phyloP scores from a whole-genome alignment of 1,140 invertebrate species.

The Drosophila persimilis region DNA sequence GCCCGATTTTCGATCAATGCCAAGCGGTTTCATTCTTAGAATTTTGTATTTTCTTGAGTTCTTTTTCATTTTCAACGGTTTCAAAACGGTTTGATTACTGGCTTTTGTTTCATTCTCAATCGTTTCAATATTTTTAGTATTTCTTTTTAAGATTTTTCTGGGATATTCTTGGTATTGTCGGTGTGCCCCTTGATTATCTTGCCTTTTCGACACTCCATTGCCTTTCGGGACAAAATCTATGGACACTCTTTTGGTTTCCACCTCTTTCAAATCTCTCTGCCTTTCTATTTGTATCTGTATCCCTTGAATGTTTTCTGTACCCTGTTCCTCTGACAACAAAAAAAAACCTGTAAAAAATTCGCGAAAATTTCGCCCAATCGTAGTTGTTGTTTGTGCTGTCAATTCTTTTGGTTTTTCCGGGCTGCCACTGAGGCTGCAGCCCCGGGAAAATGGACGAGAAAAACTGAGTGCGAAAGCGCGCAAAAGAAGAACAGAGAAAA shows the following conservation, averaged over 20 bases:
- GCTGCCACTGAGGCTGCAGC: not conserved
- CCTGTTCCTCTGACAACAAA: not conserved
- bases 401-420: constrained; percentile 8
- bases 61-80: too few relatives aligned
- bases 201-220: too few relatives aligned
- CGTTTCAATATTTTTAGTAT: too few relatives aligned
- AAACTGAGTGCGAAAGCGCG: constrained; percentile 1
- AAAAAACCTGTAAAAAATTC: not conserved
- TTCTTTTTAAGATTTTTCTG: too few relatives aligned
- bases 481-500: not conserved
- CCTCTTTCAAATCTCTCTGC: not conserved
- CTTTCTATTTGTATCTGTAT: constrained; percentile 12
- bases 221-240: too few relatives aligned
- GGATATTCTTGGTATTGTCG: too few relatives aligned
- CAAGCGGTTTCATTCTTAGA: too few relatives aligned
- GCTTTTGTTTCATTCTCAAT: too few relatives aligned
- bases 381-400: constrained; percentile 17
- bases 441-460: constrained; percentile 13
- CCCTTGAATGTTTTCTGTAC: not conserved
- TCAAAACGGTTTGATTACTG: too few relatives aligned
- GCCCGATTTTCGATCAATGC: too few relatives aligned
- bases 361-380: constrained; percentile 6
- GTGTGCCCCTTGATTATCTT: too few relatives aligned
- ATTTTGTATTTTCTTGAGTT: too few relatives aligned
- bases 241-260: not conserved